Base-by-base conservation (phyloP, 2,113 vertebrate species). In the Embiotoca jacksoni region DNA sequence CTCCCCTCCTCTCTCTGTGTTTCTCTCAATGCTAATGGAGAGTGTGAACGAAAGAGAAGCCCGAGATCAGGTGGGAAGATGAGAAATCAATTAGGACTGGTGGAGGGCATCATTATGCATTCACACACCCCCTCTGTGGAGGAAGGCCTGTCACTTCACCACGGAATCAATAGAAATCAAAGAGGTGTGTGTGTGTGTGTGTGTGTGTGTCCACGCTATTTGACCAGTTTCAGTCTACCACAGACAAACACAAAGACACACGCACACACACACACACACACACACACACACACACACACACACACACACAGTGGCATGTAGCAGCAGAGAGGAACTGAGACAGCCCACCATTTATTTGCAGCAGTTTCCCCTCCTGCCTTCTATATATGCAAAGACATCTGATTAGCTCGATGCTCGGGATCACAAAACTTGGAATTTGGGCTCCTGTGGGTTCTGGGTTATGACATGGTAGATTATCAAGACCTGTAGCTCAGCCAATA, bases 1-100 rank as follows among this genome's bases (percentile, higher is more conserved):
- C 50, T 55, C 32, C 39, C 57, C 10, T 1, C 33, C 72, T 68
- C 31, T 39, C 67, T 70, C 46, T 58, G n/a, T 3, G 46, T 58
- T 64, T 72, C 64, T 72, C 39, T 64, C 31, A 6, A 47, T 74
- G 69, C 77, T 85, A 83, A 91, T 90, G 57, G 53, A 82, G 78
- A 80, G 73, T 10, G 75, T 81, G 80, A 89, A 74, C 69, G 79
- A 90, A 83, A 84, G 83, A 81, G 61, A 73, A 81, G 58, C 76
- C 37, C 53, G 62, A 80, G 80, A 91, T 91, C 82, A 86, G 86
- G 70, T 85, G 90, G 84, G 82, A 68, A 78, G 87, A 91, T 91
- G 91, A 94, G 87, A 91, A 95, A 95, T 94, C 90, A 93, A 93
- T 94, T 93, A 92, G 89, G 86, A 65, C 65, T 31, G 54, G 77